Base-by-base conservation (phyloP, 35 echinoderm and acorn worm genomes). In the Ptychodera flava region DNA sequence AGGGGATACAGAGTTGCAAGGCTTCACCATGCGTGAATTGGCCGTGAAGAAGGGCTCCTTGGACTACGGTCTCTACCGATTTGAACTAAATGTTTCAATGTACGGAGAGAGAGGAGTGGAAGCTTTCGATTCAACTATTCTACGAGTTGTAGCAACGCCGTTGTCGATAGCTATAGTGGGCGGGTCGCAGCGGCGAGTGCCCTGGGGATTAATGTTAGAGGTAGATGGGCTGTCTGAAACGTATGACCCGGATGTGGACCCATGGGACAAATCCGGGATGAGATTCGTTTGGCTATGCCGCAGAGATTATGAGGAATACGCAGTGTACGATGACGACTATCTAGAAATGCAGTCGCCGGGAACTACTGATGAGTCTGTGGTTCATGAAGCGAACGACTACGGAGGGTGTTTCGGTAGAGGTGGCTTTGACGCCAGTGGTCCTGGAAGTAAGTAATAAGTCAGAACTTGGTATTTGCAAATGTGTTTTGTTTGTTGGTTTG, bases 11-110 rank as follows among this genome's bases (percentile, higher is more conserved):
- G 85, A 85, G 16, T 90, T 93, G 91, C 82, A 88, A 0, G 94
- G 91, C 27, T 93, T 93, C 32, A 93, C 91, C 14, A 80, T 82
- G 1, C 80, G 94, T 76, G 94, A 93, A 81, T 78, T 97, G 30
- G 91, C 91, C 29, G 81, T 97, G 85, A 93, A 93, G 80, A 82
- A 83, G 52, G 79, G 84, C 30, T 32, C 80, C 28, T 28, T 91
- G 28, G 45, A 38, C 0, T 87, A 83, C 38, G 90, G 85, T 16
- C 38, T 38, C 1, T 91, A 91, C 85, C 45, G 85, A 31, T 33
- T 87, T 33, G 79, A 91, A 80, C 80, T 91, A 2, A 91, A 91
- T 87, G 90, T 91, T 0, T 81, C 90, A 31, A 91, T 91, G 90
- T 78, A 87, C 1, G 80, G 81, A 15, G 81, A 84, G 22, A 33